Conservation (phyloP, 1,140 invertebrate species). For the Riptortus pedestris region DNA sequence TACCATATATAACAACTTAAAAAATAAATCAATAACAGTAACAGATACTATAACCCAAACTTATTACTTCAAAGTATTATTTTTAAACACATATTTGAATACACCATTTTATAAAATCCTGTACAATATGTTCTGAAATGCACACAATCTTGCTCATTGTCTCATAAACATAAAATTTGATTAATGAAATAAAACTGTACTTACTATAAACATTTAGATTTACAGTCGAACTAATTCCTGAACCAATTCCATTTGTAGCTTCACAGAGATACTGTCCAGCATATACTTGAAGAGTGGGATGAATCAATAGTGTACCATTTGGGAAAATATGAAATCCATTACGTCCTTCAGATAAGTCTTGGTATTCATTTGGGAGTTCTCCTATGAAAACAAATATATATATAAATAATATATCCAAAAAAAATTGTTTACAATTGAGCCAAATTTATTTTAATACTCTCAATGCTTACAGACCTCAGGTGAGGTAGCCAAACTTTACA, state of each 20-base stretch:
- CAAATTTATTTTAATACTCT: not conserved
- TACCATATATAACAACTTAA: too few species aligned
- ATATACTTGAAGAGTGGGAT: constrained; percentile 43
- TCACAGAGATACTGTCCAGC: constrained; percentile 49
- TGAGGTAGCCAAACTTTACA: too few species aligned
- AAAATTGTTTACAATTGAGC: not conserved
- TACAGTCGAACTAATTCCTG: constrained; percentile 53
- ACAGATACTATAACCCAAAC: too few species aligned
- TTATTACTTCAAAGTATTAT: too few species aligned
- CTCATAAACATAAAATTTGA: too few species aligned
- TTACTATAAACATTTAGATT: constrained; percentile 54
- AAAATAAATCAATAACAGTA: too few species aligned
- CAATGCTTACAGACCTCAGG: too few species aligned
- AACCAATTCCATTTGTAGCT: constrained; percentile 52
- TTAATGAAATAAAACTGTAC: too few species aligned
- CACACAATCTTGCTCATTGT: too few species aligned
- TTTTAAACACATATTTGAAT: too few species aligned
- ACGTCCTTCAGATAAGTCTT: constrained; percentile 47
- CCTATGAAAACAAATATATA: constrained; percentile 36
- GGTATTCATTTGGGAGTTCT: constrained; percentile 67
- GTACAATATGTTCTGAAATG: too few species aligned
- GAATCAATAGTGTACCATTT: constrained; percentile 43
- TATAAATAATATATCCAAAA: not conserved
- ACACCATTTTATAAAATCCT: too few species aligned
- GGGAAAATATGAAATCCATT: constrained; percentile 22